Base-by-base conservation (phyloP, 2,888 invertebrate species). In the Desoria tigrina region DNA sequence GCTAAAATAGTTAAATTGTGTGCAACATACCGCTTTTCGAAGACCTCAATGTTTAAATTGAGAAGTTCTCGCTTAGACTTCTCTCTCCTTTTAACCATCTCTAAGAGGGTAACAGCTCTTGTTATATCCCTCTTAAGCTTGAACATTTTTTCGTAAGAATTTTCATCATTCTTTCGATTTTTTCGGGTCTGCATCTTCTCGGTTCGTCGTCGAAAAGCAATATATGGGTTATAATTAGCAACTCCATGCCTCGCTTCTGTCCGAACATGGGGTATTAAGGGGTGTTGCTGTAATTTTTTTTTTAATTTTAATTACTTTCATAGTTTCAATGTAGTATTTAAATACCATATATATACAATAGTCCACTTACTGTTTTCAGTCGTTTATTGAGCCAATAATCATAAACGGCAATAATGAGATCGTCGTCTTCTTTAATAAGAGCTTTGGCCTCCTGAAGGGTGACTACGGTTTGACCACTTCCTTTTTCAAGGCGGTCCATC, bases 131-230 rank as follows among this genome's bases (percentile, higher is more conserved):
- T 87, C 59, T 92, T 88, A 75, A 99, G 85, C 81, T 97, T 98
- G 78, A 98, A 85, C 95, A 99, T 98, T 84, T 97, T 98, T 83
- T 98, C 97, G 82, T 98, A 99, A 65, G 96, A 96, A 77, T 92
- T 90, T 84, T 99, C 98, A 83, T 99, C 99, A 84, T 98, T 98
- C 84, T 98, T 98, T 49, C 86, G 89, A 84, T 97, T 96, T 84
- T 98, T 99, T 77, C 99, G 87, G 57, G 99, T 99, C 84, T 98
- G 98, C 96, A 99, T 99, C 83, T 98, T 99, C 82, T 99, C 99
- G 9, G 95, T 96, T 77, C 98, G 86, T 78, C 97, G 85, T 77
- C 98, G 86, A 84, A 99, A 99, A 73, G 98, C 98, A 78, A 99
- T 86, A 82, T 99, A 99, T 55, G 99, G 99, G 84, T 98, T 97